Evolutionary conservation across 2,113 vertebrate genomes (phyloP), one percentile per base, ranked within the genome.

Genomic region (Phalacrocorax carbo): DNA sequence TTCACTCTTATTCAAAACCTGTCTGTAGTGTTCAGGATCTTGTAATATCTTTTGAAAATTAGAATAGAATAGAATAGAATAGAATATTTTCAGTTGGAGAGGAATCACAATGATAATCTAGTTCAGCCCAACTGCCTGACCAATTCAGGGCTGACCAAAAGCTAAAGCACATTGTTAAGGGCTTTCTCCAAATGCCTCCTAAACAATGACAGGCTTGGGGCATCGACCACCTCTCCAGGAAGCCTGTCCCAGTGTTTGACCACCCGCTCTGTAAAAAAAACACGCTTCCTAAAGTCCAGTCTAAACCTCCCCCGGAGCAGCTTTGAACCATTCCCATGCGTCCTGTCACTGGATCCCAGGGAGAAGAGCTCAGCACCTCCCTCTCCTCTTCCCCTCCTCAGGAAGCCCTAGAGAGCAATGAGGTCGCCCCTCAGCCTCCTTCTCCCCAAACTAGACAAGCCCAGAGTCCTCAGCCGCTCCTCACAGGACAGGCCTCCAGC

Each of bases 81-180:
- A 69, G 32, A 40, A 7, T 36, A n/a, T n/a, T 38, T 38, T 38
- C 38, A 38, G 36, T 36, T 36, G 32, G n/a, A n/a, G n/a, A n/a
- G n/a, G n/a, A n/a, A n/a, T n/a, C n/a, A n/a, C n/a, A n/a, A n/a
- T n/a, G n/a, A n/a, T n/a, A n/a, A n/a, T n/a, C n/a, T n/a, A n/a
- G n/a, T n/a, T n/a, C n/a, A n/a, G 5, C 52, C 12, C 73, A 52
- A 34, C 8, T 49, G 19, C 13, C 27, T 55, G 58, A 34, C 17
- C 0, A 0, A 2, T 40, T 44, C n/a, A 46, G 51, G 44, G 11
- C 34, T 70, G 21, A 8, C 8, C 13, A 22, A 32, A 62, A 40
- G 7, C 3, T 15, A 4, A 57, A 57, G n/a, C 4, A 2, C 5
- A 4, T 9, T 32, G 2, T 18, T 72, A 38, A 15, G 12, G 25